Conservation (phyloP, 2,888 invertebrate genomes). For the Myathropa florea region DNA sequence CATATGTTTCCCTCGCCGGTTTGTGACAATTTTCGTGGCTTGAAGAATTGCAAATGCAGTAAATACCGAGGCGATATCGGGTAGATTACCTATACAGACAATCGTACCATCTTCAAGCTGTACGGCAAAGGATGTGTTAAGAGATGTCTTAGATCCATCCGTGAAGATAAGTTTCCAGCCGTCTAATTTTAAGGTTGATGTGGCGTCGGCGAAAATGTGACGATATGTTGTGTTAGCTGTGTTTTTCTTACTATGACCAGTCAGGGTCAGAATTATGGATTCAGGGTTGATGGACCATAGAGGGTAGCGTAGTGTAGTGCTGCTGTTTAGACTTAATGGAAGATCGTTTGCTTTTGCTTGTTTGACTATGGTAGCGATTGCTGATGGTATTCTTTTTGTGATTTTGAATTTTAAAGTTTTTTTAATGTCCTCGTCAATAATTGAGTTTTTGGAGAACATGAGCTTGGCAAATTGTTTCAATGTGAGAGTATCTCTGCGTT, state of each 20-base stretch:
- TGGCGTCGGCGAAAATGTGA: not conserved
- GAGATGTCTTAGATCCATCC: constrained; percentile 1
- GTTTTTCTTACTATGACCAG: not conserved
- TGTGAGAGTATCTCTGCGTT: not conserved
- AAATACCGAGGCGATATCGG: not conserved
- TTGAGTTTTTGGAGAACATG: constrained; percentile 13
- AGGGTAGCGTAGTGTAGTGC: not conserved
- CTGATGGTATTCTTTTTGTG: not conserved
- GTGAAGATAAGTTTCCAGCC: constrained; percentile 7
- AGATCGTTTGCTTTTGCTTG: not conserved
- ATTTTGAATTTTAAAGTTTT: not conserved
- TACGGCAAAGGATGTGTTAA: not conserved
- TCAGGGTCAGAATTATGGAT: not conserved
- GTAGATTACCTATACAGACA: not conserved
- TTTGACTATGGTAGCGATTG: not conserved
- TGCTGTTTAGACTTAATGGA: not conserved
- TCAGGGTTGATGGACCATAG: constrained; percentile 4
- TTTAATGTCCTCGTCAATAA: constrained; percentile 8
- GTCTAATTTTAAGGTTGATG: constrained; percentile 5
- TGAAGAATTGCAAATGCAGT: not conserved
- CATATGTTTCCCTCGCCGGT: not conserved
- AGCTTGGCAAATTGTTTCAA: constrained; percentile 4
- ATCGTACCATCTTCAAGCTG: not conserved
- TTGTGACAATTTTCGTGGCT: not conserved
- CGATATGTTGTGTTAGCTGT: not conserved